Conservation (phyloP, 1,140 invertebrate genomes). For the Batillaria attramentaria region DNA sequence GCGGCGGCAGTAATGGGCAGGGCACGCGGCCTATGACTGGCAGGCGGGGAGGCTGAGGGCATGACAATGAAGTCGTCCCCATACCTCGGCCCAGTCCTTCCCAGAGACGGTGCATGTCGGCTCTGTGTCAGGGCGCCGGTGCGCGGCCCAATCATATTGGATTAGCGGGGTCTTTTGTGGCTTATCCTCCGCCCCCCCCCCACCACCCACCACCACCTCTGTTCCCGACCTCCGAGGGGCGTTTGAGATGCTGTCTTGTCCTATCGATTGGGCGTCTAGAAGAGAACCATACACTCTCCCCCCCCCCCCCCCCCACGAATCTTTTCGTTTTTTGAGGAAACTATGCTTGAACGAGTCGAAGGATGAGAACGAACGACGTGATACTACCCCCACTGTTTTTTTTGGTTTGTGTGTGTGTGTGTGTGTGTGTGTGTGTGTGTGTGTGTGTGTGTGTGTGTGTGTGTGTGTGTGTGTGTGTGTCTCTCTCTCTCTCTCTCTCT, state of each 20-base stretch:
- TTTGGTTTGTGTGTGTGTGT: background rate
- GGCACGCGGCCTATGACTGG: slow-evolving; percentile 8
- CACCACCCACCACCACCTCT: too few species aligned
- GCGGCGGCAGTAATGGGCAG: slow-evolving; percentile 9
- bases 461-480: background rate
- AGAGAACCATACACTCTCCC: too few species aligned
- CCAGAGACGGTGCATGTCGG: background rate
- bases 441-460: background rate
- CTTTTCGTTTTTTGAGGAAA: background rate
- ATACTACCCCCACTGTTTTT: background rate
- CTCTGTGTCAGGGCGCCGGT: too few species aligned
- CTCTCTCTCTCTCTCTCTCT: background rate
- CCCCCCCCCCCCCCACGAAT: background rate
- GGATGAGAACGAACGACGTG: background rate
- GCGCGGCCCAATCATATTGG: too few species aligned
- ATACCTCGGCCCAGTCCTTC: background rate
- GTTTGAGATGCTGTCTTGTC: too few species aligned
- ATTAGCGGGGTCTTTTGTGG: too few species aligned
- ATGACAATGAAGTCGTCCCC: slow-evolving; percentile 18
- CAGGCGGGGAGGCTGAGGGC: slow-evolving; percentile 13
- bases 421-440: background rate
- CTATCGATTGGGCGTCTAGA: too few species aligned
- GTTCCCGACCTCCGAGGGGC: too few species aligned
- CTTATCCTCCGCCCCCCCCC: too few species aligned
- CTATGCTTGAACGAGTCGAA: background rate